Evolutionary conservation across 1,140 invertebrate genomes (phyloP), one percentile per base, ranked within the genome.

Genomic region (Ips typographus): DNA sequence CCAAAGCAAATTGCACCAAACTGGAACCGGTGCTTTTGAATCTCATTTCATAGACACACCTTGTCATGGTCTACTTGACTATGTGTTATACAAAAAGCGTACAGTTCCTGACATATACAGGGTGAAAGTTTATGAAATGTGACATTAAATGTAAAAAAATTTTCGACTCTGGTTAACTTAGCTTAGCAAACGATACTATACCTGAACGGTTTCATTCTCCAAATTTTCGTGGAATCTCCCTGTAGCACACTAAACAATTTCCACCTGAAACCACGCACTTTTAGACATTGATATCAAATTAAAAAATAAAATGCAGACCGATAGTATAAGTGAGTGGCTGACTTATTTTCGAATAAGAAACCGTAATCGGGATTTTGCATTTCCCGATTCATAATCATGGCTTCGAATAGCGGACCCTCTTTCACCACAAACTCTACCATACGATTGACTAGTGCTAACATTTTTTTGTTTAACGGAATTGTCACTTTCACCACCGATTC

Each of bases 341-440:
- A 94, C 83, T 97, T 92, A 81, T 98, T 98, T 80, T 99, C 97
- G 84, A 98, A 99, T 42, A 99, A 85, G 85, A 99, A 99, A 77
- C 71, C 90, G 83, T 94, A 99, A 81, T 91, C 89, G 0, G 95
- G 95, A 85, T 99, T 99, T 79, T 90, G 94, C 49, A 96, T 85
- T 85, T 99, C 98, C 75, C 92, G 89, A 80, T 96, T 96, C 96
- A 99, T 99, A 59, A 99, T 94, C 86, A 98, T 93, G 2, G 97
- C 96, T 83, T 99, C 98, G 84, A 99, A 99, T 90, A 98, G 92
- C 0, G 97, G 96, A 7, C 98, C 98, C 84, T 99, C 96, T 67
- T 95, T 87, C 70, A 99, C 93, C 60, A 99, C 96, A 87, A 98
- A 99, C 83, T 99, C 98, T 60, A 99, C 91, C 90, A 97, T 98